Evolutionary conservation across 2,888 invertebrate species (phyloP).

Genomic region (Euphydryas editha): DNA sequence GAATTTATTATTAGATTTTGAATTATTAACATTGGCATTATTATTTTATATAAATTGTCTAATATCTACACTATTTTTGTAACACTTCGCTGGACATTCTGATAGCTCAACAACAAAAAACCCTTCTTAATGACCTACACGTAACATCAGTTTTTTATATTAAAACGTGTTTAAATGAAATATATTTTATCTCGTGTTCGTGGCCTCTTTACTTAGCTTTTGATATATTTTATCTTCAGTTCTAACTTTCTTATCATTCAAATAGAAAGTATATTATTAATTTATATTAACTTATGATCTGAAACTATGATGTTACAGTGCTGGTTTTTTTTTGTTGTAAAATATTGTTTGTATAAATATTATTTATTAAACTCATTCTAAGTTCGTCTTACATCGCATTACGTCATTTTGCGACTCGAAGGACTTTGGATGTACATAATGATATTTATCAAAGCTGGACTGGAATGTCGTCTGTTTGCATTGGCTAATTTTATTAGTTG

Average conservation of each 20-base stretch:
- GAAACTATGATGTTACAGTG: not conserved
- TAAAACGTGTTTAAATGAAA: not conserved
- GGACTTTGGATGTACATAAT: conserved; percentile 54
- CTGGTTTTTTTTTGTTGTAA: not conserved
- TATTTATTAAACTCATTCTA: conserved; percentile 30
- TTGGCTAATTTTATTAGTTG: conserved; percentile 24
- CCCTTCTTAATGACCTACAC: conserved; percentile 5
- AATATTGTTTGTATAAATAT: not conserved
- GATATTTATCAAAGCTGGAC: conserved; percentile 56
- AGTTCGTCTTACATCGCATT: conserved; percentile 57
- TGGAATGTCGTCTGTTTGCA: conserved; percentile 65
- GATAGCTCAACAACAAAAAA: not conserved
- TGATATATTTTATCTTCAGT: not conserved
- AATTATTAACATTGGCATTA: too few relatives aligned
- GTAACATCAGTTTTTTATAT: not conserved
- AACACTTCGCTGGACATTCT: conserved; percentile 4
- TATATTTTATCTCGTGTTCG: not conserved
- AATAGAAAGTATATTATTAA: not conserved
- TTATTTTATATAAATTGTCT: too few relatives aligned
- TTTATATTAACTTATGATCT: not conserved
- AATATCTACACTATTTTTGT: conserved; percentile 4
- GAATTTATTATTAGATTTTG: too few relatives aligned
- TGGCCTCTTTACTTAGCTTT: not conserved
- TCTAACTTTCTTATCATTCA: too few relatives aligned
- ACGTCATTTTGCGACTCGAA: conserved; percentile 57